Evolutionary conservation across 2,888 invertebrate genomes (phyloP), one percentile per base, ranked within the genome.

Genomic region (Ichneumoninae sp.): DNA sequence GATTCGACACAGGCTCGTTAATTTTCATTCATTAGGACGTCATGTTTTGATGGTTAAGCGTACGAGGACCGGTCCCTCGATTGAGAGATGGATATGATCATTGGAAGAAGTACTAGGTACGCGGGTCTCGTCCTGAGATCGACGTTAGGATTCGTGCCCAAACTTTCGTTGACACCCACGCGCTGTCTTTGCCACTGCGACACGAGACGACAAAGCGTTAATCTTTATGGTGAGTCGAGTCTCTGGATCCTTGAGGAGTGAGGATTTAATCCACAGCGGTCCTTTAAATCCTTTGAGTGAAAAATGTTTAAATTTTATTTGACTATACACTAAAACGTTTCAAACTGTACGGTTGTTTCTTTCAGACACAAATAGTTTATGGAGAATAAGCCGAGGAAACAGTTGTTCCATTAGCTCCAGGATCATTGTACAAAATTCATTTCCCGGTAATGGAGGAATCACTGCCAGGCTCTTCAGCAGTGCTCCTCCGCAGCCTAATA

Each of bases 41-140:
- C 69, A 69, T 77, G 69, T 68, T 76, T 84, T 85, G 30, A 83
- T 71, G 85, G 85, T 85, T 85, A 85, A 85, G 63, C 79, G 52
- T 69, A 60, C 47, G 57, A 54, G 52, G 7, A 26, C 30, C 54
- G 65, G 66, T 16, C 30, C 70, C 75, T 79, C 44, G 52, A 40
- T 76, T 40, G 22, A 75, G 90, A 85, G 81, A 91, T 91, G 91
- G 90, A 90, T 65, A 66, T 89, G 33, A 76, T 90, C 30, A 81
- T 90, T 30, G 80, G 82, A n/a, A 88, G 89, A n/a, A 87, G 87
- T 44, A 16, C 86, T 16, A 87, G 85, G 69, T 81, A 86, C n/a
- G 66, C 87, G 10, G 83, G 69, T 19, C 52, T 85, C 8, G 69
- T 86, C 16, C 74, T 89, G 47, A 79, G 88, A 68, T 83, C 83